These are phyloP conservation scores for Propsilocerus akamusi DNA, from an alignment of 1,140 invertebrate genomes.

Conservation along the genomic window DNA sequence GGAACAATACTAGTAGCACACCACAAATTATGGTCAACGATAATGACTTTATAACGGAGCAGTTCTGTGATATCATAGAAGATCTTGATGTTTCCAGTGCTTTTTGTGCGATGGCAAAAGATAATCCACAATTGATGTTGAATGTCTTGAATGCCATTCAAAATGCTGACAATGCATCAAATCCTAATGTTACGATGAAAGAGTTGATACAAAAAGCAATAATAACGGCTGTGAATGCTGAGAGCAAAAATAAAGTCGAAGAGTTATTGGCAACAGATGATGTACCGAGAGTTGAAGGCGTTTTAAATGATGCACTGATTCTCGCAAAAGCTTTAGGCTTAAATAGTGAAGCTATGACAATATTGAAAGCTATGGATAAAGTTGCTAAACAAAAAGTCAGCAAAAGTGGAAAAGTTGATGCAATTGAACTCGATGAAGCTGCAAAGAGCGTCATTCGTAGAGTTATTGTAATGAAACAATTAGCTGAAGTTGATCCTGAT, in stretches of 20 bases:
- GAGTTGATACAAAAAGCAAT: constrained; percentile 14
- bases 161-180: constrained; percentile 11
- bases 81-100: neutral
- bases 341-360: neutral
- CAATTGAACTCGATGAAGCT: neutral
- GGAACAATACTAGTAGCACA: neutral
- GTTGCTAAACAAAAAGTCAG: neutral
- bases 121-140: constrained; percentile 16
- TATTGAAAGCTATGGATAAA: neutral
- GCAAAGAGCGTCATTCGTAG: constrained; percentile 21
- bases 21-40: neutral
- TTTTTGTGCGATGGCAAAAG: constrained; percentile 20
- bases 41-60: neutral
- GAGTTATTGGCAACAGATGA: neutral
- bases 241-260: constrained; percentile 8
- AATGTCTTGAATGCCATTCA: constrained; percentile 12
- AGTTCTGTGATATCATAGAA: neutral
- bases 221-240: constrained; percentile 12
- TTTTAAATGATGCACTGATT: constrained; percentile 3
- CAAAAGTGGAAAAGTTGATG: neutral
- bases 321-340: constrained; percentile 6
- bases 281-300: neutral
- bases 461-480: constrained; percentile 47
- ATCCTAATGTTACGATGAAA: constrained; percentile 14
- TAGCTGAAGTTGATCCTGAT: constrained; percentile 43